Evolutionary conservation across 2,113 vertebrate species (phyloP).

Genomic region (Ciconia maguari): DNA sequence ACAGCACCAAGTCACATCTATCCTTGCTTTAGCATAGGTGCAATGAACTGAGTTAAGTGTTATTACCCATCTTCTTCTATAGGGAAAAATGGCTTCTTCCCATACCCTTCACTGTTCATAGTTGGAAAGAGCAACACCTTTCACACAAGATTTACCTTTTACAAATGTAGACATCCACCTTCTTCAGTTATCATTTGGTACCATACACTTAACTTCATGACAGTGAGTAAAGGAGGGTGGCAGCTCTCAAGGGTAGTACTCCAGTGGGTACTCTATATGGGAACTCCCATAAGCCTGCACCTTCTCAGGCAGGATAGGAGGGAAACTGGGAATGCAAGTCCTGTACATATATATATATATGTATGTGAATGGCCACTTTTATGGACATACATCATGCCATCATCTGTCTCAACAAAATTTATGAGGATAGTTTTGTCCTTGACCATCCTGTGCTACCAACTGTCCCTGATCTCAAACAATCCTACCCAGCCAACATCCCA

Average conservation of each 20-base stretch:
- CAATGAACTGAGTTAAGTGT: not conserved
- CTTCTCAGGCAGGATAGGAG: not conserved
- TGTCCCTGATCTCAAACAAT: not conserved
- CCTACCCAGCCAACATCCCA: not conserved
- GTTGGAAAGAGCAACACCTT: not conserved
- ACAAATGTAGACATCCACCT: not conserved
- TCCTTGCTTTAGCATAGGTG: not conserved
- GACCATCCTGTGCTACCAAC: not conserved
- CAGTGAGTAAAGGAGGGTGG: not conserved
- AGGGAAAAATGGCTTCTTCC: not conserved
- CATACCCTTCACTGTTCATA: not conserved
- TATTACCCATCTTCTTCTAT: not conserved
- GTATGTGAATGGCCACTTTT: not conserved
- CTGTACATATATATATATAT: rapidly evolving
- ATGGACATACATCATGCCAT: not conserved
- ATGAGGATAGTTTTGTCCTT: not conserved
- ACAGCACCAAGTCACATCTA: not conserved
- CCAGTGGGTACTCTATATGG: not conserved
- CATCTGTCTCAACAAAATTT: not conserved
- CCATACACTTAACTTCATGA: not conserved
- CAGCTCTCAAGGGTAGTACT: not conserved
- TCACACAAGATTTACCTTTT: not conserved
- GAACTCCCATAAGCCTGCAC: not conserved
- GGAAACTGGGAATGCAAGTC: not conserved
- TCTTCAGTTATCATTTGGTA: not conserved